Conservation (phyloP, 2,888 invertebrate genomes). For the Thecocarcelia acutangulata region DNA sequence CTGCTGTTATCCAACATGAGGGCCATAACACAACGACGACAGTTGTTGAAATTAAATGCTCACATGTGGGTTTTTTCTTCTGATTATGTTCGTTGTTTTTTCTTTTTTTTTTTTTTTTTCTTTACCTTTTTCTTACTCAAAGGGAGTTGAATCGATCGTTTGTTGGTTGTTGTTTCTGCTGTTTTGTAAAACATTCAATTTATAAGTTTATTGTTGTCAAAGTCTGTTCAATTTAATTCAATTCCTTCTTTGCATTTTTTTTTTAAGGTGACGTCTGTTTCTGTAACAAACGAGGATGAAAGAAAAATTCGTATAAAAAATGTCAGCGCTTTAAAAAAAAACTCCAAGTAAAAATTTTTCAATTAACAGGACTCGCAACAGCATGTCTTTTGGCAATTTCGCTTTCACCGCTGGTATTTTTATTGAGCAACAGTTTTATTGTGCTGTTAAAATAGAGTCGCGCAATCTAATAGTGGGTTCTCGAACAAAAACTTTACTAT, state of each 20-base stretch:
- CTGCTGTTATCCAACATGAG: constrained; percentile 73
- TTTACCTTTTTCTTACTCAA: constrained; percentile 13
- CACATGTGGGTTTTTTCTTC: constrained; percentile 78
- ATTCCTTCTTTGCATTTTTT: neutral
- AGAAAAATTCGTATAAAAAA: neutral
- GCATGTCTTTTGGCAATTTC: no score
- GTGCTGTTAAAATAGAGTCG: no score
- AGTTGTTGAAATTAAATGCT: constrained; percentile 80
- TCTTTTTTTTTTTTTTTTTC: neutral
- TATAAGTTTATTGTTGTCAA: constrained; percentile 63
- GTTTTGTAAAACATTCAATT: constrained; percentile 62
- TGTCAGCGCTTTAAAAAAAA: neutral
- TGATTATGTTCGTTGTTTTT: constrained; percentile 14
- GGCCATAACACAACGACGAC: constrained; percentile 71
- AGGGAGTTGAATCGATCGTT: constrained; percentile 42
- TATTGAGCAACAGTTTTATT: no score
- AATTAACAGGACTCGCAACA: no score
- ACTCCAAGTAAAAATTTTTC: neutral
- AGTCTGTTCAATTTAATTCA: constrained; percentile 33
- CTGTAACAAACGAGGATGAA: constrained; percentile 2
- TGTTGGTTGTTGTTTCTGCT: constrained; percentile 49
- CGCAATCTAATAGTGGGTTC: no score
- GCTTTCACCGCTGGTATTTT: no score
- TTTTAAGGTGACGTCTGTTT: neutral
- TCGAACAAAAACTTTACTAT: no score